Percentiles rank a stretch among this genome's conserved stretches.
phyloP scores from a whole-genome alignment of 2,797 vertebrate species.

The Buphagus erythrorhynchus region DNA sequence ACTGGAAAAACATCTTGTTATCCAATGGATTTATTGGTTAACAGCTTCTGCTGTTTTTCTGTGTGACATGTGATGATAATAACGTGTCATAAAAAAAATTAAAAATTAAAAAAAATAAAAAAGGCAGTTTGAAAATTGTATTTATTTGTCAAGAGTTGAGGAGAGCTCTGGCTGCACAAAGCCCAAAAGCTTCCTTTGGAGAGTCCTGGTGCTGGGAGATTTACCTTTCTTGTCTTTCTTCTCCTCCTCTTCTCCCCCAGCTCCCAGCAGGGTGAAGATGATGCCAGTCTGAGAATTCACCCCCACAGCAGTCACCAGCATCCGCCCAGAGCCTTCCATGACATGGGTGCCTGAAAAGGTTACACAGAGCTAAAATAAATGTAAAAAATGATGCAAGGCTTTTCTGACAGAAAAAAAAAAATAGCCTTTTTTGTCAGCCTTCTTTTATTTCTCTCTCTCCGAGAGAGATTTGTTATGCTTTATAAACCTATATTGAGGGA shows the following conservation, averaged over 20 bases:
- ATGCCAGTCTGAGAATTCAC: slow-evolving; percentile 99
- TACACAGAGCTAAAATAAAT: not conserved
- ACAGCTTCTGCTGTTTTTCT: slow-evolving; percentile 44
- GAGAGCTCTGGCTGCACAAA: not conserved
- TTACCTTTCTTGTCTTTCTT: slow-evolving; percentile 99
- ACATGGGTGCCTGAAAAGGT: slow-evolving; percentile 90
- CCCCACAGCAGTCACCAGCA: slow-evolving; percentile 95
- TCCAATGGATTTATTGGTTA: slow-evolving; percentile 43
- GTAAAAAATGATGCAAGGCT: not conserved
- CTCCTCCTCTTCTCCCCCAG: slow-evolving; percentile 92
- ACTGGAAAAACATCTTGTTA: slow-evolving; percentile 56
- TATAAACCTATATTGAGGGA: not conserved
- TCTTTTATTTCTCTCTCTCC: no score
- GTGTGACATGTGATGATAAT: slow-evolving; percentile 17
- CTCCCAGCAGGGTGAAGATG: slow-evolving; percentile 95
- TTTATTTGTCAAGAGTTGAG: not conserved
- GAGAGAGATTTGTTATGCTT: not conserved
- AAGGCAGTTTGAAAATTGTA: rapidly evolving
- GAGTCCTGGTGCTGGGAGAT: not conserved
- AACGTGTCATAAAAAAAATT: not conserved
- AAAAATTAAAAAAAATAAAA: not conserved
- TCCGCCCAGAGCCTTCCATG: slow-evolving; percentile 97
- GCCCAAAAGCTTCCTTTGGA: not conserved
- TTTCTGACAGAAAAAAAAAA: not conserved
- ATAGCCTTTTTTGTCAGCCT: no score